Evolutionary conservation across 2,113 vertebrate genomes (phyloP).

Genomic region (Brevimyrus niger): DNA sequence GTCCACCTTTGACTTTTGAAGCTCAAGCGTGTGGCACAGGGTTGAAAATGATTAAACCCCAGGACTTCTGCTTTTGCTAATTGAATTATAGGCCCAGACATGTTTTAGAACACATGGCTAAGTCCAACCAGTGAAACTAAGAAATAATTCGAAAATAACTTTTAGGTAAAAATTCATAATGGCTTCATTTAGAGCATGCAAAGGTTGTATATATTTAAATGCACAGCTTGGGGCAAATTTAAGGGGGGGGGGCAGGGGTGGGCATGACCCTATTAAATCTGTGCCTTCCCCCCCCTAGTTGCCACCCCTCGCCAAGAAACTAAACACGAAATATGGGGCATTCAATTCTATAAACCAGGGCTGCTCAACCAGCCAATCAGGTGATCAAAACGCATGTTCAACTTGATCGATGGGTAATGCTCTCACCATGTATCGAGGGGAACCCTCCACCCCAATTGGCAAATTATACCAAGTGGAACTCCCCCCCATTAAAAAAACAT

Average conservation of each 20-base stretch:
- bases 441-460: neutral
- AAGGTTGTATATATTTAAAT: neutral
- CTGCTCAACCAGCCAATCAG: neutral
- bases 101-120: neutral
- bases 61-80: conserved; percentile 15
- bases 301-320: neutral
- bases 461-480: neutral
- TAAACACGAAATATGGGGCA: neutral
- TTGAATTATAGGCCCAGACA: neutral
- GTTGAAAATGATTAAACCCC: neutral
- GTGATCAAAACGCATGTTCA: neutral
- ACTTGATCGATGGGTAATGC: neutral
- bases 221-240: neutral
- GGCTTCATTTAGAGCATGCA: neutral
- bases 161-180: neutral
- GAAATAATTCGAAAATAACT: neutral
- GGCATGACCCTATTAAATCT: neutral
- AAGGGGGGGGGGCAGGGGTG: neutral
- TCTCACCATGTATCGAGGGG: neutral
- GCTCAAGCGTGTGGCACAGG: conserved; percentile 20
- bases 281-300: no score
- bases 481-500: neutral
- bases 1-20: conserved; percentile 33
- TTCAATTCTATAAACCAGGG: neutral
- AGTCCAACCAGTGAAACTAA: neutral